Percentiles rank a stretch among this genome's conserved stretches.
phyloP scores from a whole-genome alignment of 2,113 vertebrate genomes.

The Erpornis zantholeuca region DNA sequence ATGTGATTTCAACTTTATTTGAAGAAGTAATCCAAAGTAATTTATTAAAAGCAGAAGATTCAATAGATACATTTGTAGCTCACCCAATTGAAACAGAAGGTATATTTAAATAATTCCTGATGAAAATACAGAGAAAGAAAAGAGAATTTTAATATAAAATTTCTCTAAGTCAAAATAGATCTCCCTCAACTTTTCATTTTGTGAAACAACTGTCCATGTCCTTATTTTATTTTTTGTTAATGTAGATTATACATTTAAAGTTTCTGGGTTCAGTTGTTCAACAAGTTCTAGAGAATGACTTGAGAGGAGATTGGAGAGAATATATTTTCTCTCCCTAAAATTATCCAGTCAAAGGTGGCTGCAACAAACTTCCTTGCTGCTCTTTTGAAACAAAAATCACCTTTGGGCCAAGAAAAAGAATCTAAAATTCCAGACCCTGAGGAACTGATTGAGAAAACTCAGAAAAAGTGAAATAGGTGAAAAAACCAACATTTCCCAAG shows the following conservation, averaged over 20 bases:
- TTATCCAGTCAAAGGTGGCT: neutral
- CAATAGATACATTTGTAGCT: neutral
- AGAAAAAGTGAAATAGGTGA: neutral
- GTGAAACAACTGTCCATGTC: neutral
- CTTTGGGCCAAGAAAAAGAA: neutral
- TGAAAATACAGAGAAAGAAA: neutral
- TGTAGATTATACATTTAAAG: neutral
- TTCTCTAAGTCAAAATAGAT: neutral
- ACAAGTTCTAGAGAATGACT: neutral
- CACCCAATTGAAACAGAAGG: neutral
- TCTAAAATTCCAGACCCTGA: conserved; percentile 2
- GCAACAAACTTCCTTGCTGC: neutral
- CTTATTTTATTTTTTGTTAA: neutral
- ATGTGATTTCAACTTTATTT: neutral
- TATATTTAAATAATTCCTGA: neutral
- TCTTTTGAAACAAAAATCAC: neutral
- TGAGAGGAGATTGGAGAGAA: neutral
- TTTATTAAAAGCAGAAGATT: neutral
- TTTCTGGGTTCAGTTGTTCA: neutral
- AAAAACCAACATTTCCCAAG: conserved; percentile 3
- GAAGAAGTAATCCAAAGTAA: neutral
- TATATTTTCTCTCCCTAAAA: neutral
- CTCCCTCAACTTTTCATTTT: neutral
- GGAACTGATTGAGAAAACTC: conserved; percentile 15
- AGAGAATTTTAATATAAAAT: neutral